Base-by-base conservation (phyloP, 2,113 vertebrate genomes). In the Cinclus mexicanus region DNA sequence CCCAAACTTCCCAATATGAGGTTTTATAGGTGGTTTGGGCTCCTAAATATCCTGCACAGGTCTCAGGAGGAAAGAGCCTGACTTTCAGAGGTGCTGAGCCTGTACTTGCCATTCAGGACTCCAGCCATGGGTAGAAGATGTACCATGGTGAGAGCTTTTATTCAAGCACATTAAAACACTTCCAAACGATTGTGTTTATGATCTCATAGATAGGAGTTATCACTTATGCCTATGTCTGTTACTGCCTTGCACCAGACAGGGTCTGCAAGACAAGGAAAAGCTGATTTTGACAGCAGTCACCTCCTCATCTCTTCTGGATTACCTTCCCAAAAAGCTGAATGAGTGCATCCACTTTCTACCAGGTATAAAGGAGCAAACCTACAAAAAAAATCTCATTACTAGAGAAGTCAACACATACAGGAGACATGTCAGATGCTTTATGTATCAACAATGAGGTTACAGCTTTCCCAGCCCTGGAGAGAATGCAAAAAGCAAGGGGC, bases 81-180 rank as follows among this genome's bases (percentile, higher is more conserved):
- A 39, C 61, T 68, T 70, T 84, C 72, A 67, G 70, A 82, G 49
- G 46, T 4, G 2, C 67, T 90, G 69, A 21, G 21, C n/a, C 63
- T 75, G 39, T 42, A 55, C 35, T 52, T 81, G 64, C 41, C 29
- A 52, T 67, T 75, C 33, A 70, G 28, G 52, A 53, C 49, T 89
- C 81, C 39, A 61, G 81, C 57, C 50, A 60, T 12, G 33, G 81
- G 81, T 93, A 41, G 52, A 20, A 94, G 87, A 76, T 8, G 6
- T 20, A 84, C 39, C 35, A 50, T 0, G 0, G 31, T 28, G 28
- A 9, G 19, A 93, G 35, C 47, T 1, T 2, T 28, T 83, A 71
- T 49, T 86, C 61, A 68, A 49, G 46, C 69, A 76, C n/a, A 11
- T 50, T 89, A 79, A 55, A 95, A 82, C n/a, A 76, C 77, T 91